phyloP scores from a whole-genome alignment of 2,113 vertebrate genomes.

The Isichthys henryi region DNA sequence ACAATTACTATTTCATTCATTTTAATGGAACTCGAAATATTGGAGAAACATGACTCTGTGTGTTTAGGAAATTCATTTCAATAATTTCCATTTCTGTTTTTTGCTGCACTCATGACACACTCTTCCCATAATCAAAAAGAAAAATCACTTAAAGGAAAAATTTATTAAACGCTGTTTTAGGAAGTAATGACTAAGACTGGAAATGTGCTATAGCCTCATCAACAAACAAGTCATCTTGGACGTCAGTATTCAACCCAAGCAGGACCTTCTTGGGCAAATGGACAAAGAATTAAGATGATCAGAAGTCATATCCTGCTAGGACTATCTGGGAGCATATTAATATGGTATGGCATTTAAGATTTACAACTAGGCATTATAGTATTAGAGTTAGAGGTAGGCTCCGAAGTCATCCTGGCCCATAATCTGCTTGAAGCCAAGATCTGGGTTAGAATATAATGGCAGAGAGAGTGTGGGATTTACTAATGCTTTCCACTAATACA shows the following conservation, averaged over 20 bases:
- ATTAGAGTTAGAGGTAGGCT: background rate
- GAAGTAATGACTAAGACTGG: background rate
- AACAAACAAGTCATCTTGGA: background rate
- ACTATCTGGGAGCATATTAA: background rate
- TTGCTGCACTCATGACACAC: background rate
- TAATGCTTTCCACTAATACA: background rate
- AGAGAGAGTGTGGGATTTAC: background rate
- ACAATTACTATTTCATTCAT: background rate
- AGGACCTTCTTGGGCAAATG: background rate
- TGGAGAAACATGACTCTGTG: background rate
- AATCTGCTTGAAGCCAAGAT: background rate
- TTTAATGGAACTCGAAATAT: background rate
- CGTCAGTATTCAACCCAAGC: background rate
- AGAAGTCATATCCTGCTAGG: background rate
- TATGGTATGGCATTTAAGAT: background rate
- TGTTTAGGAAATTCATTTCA: background rate
- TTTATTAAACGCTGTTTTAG: background rate
- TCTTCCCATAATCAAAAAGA: background rate
- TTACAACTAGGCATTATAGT: background rate
- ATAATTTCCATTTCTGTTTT: background rate
- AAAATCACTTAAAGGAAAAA: background rate
- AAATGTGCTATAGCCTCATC: background rate
- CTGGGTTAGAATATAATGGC: background rate
- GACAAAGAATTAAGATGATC: background rate
- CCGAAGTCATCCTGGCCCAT: background rate